These are phyloP conservation scores for Mnemiopsis leidyi DNA, from an alignment of 37 sponge, comb jelly and placozoan species.

Conservation along the genomic window DNA sequence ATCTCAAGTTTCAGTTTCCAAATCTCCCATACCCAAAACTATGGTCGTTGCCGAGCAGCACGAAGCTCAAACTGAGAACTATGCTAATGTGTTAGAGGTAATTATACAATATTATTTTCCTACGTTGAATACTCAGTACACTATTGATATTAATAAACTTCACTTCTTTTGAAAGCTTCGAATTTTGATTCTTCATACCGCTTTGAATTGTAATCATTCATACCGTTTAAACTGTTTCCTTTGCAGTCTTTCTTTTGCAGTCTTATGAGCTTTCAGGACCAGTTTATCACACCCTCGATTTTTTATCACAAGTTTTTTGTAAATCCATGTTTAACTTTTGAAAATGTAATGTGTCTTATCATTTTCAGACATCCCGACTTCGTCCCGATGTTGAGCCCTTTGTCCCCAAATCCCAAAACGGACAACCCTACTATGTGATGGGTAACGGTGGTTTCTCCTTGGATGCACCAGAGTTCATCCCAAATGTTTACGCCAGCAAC, in stretches of 20 bases:
- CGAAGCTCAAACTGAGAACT: not conserved
- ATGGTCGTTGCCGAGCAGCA: slow-evolving; percentile 56
- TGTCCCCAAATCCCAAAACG: slow-evolving; percentile 36
- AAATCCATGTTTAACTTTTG: too few relatives aligned
- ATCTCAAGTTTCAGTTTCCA: not conserved
- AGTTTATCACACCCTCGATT: too few relatives aligned
- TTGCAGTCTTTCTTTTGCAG: too few relatives aligned
- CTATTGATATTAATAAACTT: not conserved
- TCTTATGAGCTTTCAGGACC: too few relatives aligned
- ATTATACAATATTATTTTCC: not conserved
- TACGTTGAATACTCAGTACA: not conserved
- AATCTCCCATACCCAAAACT: not conserved
- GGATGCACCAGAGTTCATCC: slow-evolving; percentile 54
- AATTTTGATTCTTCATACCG: too few relatives aligned
- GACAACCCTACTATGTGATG: not conserved
- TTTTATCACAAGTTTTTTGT: too few relatives aligned
- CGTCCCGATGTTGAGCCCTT: slow-evolving; percentile 57
- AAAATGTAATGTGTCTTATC: too few relatives aligned
- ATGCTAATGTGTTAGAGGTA: slow-evolving; percentile 27
- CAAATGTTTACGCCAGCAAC: slow-evolving; percentile 11
- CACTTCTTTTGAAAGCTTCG: too few relatives aligned
- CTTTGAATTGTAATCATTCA: too few relatives aligned
- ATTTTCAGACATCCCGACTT: slow-evolving; percentile 32
- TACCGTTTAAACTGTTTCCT: too few relatives aligned
- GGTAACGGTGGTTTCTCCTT: slow-evolving; percentile 42